phyloP scores from a whole-genome alignment of 2,113 vertebrate genomes.

The Sceloporus undulatus region DNA sequence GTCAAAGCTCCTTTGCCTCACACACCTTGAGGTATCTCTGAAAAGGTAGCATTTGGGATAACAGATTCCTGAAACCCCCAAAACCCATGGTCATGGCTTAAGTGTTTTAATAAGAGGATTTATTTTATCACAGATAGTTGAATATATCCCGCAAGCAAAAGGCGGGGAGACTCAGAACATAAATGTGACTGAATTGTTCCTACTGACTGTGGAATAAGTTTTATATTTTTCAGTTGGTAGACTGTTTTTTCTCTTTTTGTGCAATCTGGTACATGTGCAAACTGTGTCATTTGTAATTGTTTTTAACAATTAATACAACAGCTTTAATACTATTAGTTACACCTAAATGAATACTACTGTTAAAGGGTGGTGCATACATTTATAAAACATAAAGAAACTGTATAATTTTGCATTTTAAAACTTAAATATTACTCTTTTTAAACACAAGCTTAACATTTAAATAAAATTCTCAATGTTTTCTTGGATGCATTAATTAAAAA shows the following conservation, averaged over 20 bases:
- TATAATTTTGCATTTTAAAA: neutral
- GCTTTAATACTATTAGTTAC: too few species aligned
- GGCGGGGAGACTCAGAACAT: neutral
- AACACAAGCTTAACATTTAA: neutral
- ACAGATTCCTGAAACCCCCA: too few species aligned
- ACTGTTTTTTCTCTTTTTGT: neutral
- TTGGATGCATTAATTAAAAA: neutral
- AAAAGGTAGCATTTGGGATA: neutral
- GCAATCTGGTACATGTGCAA: neutral
- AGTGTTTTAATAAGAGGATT: neutral
- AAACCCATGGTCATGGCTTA: too few species aligned
- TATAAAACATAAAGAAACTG: neutral
- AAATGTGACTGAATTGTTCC: neutral
- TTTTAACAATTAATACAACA: neutral
- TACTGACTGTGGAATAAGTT: neutral
- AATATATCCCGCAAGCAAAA: neutral
- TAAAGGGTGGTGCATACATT: neutral
- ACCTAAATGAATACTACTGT: too few species aligned
- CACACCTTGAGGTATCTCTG: neutral
- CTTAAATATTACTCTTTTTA: neutral
- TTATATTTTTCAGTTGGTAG: neutral
- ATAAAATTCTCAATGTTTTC: neutral
- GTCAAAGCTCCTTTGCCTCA: neutral
- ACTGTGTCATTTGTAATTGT: neutral
- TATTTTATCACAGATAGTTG: neutral